Conservation (phyloP, 2,113 vertebrate genomes). For the Xiphophorus hellerii region DNA sequence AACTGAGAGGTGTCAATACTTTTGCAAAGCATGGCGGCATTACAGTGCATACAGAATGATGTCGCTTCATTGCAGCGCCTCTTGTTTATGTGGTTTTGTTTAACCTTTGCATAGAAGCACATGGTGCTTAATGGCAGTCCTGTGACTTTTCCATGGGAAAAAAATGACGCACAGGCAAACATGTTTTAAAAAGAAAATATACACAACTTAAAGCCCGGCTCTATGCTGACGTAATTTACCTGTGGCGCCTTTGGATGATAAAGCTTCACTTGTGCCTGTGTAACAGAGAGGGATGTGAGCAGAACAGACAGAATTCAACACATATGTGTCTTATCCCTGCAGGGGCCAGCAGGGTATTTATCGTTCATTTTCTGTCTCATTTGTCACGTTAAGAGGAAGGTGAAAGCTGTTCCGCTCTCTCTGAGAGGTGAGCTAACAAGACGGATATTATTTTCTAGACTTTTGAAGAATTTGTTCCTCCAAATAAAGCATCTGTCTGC, state of each 20-base stretch:
- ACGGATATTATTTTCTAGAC: conserved; percentile 3
- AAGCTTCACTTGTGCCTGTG: conserved; percentile 70
- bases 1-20: neutral
- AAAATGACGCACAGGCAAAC: conserved; percentile 37
- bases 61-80: too few relatives aligned
- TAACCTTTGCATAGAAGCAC: too few relatives aligned
- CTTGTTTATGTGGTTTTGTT: too few relatives aligned
- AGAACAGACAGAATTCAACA: conserved; percentile 38
- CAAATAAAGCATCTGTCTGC: conserved; percentile 19
- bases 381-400: conserved; percentile 32
- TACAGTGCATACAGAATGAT: neutral
- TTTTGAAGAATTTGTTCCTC: conserved; percentile 20
- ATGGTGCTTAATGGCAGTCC: too few relatives aligned
- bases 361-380: conserved; percentile 42
- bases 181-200: conserved; percentile 7
- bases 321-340: conserved; percentile 39
- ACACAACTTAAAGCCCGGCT: conserved; percentile 49
- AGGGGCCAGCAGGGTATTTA: conserved; percentile 18
- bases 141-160: conserved; percentile 49
- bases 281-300: conserved; percentile 53
- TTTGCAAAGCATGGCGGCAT: neutral
- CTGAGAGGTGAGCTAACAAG: conserved; percentile 22
- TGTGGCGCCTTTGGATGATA: conserved; percentile 59
- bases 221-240: conserved; percentile 76
- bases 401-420: conserved; percentile 31